phyloP scores from a whole-genome alignment of 1,140 invertebrate species.

The Euura saliciscinereae region DNA sequence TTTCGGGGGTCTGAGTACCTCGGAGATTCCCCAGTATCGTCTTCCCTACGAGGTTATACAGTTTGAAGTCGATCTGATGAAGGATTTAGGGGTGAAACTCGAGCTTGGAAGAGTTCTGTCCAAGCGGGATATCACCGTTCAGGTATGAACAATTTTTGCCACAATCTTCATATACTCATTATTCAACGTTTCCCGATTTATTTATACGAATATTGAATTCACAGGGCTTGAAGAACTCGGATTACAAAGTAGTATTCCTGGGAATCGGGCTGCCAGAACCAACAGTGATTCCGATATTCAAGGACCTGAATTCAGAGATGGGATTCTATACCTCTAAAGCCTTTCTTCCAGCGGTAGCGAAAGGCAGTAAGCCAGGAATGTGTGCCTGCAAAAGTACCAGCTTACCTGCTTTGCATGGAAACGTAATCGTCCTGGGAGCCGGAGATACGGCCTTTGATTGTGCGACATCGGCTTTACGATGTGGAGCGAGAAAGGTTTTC shows the following conservation, averaged over 20 bases:
- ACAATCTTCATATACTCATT: neutral
- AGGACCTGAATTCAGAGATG: slow-evolving; percentile 75
- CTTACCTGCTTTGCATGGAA: slow-evolving; percentile 82
- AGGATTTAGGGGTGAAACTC: slow-evolving; percentile 92
- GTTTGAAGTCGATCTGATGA: slow-evolving; percentile 91
- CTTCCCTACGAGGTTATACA: slow-evolving; percentile 91
- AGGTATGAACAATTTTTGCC: slow-evolving; percentile 56
- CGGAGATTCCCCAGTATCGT: slow-evolving; percentile 97
- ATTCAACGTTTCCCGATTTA: slow-evolving; percentile 1
- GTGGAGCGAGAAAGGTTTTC: slow-evolving; percentile 90
- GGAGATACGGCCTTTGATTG: slow-evolving; percentile 99
- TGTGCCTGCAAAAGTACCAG: slow-evolving; percentile 75
- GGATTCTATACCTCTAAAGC: slow-evolving; percentile 97
- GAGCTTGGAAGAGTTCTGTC: slow-evolving; percentile 68
- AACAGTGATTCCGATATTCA: slow-evolving; percentile 82
- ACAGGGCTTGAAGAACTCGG: slow-evolving; percentile 70
- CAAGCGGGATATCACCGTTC: slow-evolving; percentile 72
- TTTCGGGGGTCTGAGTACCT: slow-evolving; percentile 89
- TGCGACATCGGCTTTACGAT: slow-evolving; percentile 94
- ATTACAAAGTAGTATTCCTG: slow-evolving; percentile 84
- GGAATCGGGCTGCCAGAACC: slow-evolving; percentile 95
- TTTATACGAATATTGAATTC: slow-evolving; percentile 27
- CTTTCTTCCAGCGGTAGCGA: slow-evolving; percentile 87
- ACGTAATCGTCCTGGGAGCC: slow-evolving; percentile 92
- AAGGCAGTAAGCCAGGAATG: slow-evolving; percentile 85